Base-by-base conservation (phyloP, 2,113 vertebrate genomes). In the Nanorana parkeri region DNA sequence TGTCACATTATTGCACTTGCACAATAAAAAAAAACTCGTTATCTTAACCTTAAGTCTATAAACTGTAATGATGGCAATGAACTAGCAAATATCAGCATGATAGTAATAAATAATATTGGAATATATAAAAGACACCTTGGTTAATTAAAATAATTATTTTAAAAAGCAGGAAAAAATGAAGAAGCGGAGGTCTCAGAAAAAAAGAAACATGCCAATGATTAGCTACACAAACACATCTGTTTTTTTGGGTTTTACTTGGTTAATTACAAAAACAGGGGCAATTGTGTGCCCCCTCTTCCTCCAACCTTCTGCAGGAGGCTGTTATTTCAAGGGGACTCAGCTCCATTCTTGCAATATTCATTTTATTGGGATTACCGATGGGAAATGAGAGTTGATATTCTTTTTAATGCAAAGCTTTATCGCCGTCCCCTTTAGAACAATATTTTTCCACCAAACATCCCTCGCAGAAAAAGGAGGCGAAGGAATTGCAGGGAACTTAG, bases 171-270 rank as follows among this genome's bases (percentile, higher is more conserved):
- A 47, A 24, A 26, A 58, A 15, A 60, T 68, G 58, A 64, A 77
- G 78, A 65, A 85, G 81, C 80, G 89, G 88, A 61, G 86, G 87
- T 90, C 86, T 88, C 84, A 86, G 89, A 89, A 7, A 90, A 89
- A 7, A 90, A 91, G 89, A 90, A 90, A 90, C 89, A 91, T 92
- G 90, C 89, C 84, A 92, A 89, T 87, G 90, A 93, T 93, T 94
- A 93, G 92, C 90, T 92, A 91, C 91, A 88, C 89, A 93, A 93
- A 93, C 92, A 92, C 91, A 93, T 93, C 92, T 92, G 92, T 90
- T 90, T 94, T 93, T 86, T 85, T 90, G 89, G 88, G 90, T 89
- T 91, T 88, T 88, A 89, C 87, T 90, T 89, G 83, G 88, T 91
- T 93, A 92, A 92, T 93, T 92, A 92, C 90, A 89, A 85, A 90